A percentile compares a stretch with the other conserved stretches of the same genome.
Evolutionary conservation across 2,113 vertebrate species (phyloP).

Genomic region (Brachypodius melanocephalos): DNA sequence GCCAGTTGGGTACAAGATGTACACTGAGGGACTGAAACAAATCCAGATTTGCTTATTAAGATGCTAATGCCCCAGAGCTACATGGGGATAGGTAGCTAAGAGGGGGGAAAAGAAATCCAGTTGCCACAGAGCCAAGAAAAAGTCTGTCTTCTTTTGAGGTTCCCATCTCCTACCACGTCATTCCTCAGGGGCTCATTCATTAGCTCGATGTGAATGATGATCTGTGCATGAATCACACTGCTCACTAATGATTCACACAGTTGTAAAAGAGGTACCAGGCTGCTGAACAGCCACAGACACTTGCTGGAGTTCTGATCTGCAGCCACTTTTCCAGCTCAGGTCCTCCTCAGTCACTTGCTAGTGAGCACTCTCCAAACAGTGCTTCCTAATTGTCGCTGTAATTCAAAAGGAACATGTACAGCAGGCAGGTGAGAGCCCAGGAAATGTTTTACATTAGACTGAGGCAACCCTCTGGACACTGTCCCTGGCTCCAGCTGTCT

Average conservation of each 20-base stretch:
- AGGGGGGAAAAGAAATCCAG: background rate
- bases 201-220: constrained; percentile 36
- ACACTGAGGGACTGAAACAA: constrained; percentile 36
- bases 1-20: constrained; percentile 50
- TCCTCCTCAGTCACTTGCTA: background rate
- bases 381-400: background rate
- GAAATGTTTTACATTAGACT: background rate
- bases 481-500: background rate
- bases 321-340: background rate
- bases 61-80: constrained; percentile 45
- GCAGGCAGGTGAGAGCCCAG: background rate
- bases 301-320: background rate
- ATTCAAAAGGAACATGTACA: background rate
- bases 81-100: background rate
- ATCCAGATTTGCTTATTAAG: constrained; percentile 61
- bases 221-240: constrained; percentile 42
- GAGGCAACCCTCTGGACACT: background rate
- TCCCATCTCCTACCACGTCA: background rate
- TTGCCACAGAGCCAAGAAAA: constrained; percentile 19
- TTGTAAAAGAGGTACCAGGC: background rate
- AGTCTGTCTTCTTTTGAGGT: background rate
- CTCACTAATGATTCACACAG: constrained; percentile 36
- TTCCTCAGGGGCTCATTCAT: constrained; percentile 41
- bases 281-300: background rate
- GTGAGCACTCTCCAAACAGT: background rate